A percentile compares a stretch with the other conserved stretches of the same genome.
phyloP scores from a whole-genome alignment of 2,113 vertebrate genomes.

The Mohoua ochrocephala region DNA sequence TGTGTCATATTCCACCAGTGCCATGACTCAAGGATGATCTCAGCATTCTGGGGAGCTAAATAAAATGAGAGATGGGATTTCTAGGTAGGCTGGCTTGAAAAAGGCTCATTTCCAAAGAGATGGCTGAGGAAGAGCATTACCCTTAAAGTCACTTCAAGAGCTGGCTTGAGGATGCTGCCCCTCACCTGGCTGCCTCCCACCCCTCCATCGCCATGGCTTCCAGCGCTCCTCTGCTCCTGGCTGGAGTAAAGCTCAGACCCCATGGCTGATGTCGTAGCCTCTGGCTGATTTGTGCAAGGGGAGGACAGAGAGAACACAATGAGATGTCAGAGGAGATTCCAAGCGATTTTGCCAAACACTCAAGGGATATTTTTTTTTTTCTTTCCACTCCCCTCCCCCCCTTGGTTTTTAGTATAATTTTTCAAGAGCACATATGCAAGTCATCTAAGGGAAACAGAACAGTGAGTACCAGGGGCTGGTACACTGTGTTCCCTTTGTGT shows the following conservation, averaged over 20 bases:
- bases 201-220: neutral
- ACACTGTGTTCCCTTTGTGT: constrained; percentile 64
- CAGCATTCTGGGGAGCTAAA: neutral
- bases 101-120: neutral
- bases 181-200: neutral
- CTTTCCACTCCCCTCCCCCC: constrained; percentile 15
- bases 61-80: neutral
- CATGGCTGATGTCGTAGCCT: neutral
- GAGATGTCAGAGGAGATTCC: constrained; percentile 66
- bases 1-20: neutral
- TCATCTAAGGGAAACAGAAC: constrained; percentile 72
- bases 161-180: neutral
- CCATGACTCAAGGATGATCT: neutral
- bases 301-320: constrained; percentile 36
- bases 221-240: neutral
- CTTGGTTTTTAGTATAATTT: constrained; percentile 68
- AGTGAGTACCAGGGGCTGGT: constrained; percentile 58
- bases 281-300: neutral
- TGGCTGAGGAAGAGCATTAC: neutral
- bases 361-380: constrained; percentile 55
- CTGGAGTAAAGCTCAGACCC: neutral
- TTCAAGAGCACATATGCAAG: constrained; percentile 71
- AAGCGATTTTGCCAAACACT: constrained; percentile 66
- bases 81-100: neutral
- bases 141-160: neutral